A percentile compares a stretch with the other conserved stretches of the same genome.
These are phyloP conservation scores for Scelioninae gen. 2 DNA, from an alignment of 2,888 invertebrate genomes.

Conservation along the genomic window DNA sequence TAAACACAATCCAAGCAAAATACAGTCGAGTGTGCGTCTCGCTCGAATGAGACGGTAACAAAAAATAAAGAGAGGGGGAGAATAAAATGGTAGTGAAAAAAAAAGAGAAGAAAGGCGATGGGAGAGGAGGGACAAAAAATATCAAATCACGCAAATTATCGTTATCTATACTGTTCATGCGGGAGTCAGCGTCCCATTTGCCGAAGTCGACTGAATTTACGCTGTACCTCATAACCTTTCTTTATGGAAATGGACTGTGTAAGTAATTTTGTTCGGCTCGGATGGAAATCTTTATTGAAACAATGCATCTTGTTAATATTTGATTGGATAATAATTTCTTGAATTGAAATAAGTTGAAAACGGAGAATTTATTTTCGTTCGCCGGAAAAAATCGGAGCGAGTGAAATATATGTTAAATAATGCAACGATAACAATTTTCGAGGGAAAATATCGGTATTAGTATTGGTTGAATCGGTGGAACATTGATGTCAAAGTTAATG, in stretches of 20 bases:
- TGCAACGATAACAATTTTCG: too few relatives aligned
- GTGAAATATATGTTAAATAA: too few relatives aligned
- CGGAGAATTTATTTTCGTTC: too few relatives aligned
- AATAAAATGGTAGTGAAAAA: too few relatives aligned
- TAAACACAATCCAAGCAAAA: slow-evolving; percentile 23
- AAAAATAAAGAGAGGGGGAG: too few relatives aligned
- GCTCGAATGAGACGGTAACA: too few relatives aligned
- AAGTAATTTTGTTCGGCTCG: slow-evolving; percentile 16
- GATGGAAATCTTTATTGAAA: not conserved
- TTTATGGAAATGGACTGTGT: slow-evolving; percentile 21
- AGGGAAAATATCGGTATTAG: too few relatives aligned
- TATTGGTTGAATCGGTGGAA: too few relatives aligned
- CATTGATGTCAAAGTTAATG: too few relatives aligned
- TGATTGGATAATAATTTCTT: not conserved
- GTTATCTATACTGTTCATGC: slow-evolving; percentile 25
- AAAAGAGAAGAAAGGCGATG: too few relatives aligned
- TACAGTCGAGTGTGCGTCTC: too few relatives aligned
- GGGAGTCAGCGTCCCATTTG: slow-evolving; percentile 22
- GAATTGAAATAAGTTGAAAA: not conserved
- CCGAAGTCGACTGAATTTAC: slow-evolving; percentile 19
- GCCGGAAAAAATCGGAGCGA: too few relatives aligned
- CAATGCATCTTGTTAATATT: not conserved
- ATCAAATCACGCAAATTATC: slow-evolving; percentile 38
- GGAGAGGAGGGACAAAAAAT: slow-evolving; percentile 10
- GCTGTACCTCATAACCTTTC: slow-evolving; percentile 23